Base-by-base conservation (phyloP, 1,140 invertebrate genomes). In the Diplogasteroides magnus region DNA sequence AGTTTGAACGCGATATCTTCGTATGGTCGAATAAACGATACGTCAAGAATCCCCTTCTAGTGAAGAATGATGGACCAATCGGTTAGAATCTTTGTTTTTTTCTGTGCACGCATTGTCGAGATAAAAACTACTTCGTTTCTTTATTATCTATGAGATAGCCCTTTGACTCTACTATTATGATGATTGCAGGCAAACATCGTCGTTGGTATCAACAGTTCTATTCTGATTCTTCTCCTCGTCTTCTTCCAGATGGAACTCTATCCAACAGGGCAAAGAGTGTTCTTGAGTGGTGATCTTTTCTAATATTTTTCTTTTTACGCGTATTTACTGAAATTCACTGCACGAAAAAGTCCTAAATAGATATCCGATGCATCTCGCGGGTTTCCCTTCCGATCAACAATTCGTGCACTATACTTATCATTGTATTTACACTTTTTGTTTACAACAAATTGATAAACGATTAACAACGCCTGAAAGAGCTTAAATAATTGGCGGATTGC, bases 21-120 rank as follows among this genome's bases (percentile, higher is more conserved):
- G 88, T 94, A 2, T 95, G 93, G 93, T 93, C 93, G 78, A 88
- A 90, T 84, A 94, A 94, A 79, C 87, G 86, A 55, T 93, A 88
- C 81, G 82, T 89, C 0, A 87, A 86, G 59, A 87, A 88, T 29
- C 92, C 92, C 0, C 73, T 89, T 0, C 84, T 92, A 31, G 88
- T 91, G 0, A 88, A 87, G 72, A 89, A 92, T 75, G 92, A 94
- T 78, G 85, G 86, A 25, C 84, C 88, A 0, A 88, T 94, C 0
- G 70, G 70, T 72, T n/a, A 62, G 48, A 15, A 29, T 62, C 37
- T 26, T 13, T n/a, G n/a, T 55, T 55, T 55, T 55, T n/a, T 13
- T 13, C n/a, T 55, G 48, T 55, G 13, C n/a, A n/a, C n/a, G n/a
- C 13, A 13, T 55, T 13, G n/a, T 55, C 13, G n/a, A 13, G 13